These are phyloP conservation scores for Sarcophaga rosellei DNA, from an alignment of 2,888 invertebrate genomes.

Conservation along the genomic window DNA sequence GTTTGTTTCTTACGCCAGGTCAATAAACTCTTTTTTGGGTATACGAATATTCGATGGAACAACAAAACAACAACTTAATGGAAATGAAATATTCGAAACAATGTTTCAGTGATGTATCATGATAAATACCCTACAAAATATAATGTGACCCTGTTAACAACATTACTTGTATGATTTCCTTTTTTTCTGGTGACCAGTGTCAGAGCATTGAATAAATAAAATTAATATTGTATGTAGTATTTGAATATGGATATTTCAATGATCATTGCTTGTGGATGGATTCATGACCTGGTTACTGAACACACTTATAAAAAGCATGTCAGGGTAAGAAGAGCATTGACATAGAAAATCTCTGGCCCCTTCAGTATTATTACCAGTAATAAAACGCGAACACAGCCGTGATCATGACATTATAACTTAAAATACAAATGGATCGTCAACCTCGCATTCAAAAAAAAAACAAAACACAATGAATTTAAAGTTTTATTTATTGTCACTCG, in stretches of 20 bases:
- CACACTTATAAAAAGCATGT: slow-evolving; percentile 12
- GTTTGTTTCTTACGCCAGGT: slow-evolving; percentile 44
- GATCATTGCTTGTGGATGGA: too few relatives aligned
- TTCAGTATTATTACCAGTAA: slow-evolving; percentile 15
- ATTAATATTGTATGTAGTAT: too few relatives aligned
- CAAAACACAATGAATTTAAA: background rate
- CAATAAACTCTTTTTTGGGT: slow-evolving; percentile 33
- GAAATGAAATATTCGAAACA: slow-evolving; percentile 2
- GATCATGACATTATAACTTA: slow-evolving; percentile 43
- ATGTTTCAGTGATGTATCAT: slow-evolving; percentile 36
- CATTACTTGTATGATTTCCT: slow-evolving; percentile 77
- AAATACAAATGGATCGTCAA: slow-evolving; percentile 42
- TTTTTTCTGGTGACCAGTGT: slow-evolving; percentile 64
- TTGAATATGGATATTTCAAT: too few relatives aligned
- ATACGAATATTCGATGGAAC: too few relatives aligned
- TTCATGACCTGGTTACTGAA: too few relatives aligned
- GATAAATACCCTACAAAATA: slow-evolving; percentile 8
- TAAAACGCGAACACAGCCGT: slow-evolving; percentile 46
- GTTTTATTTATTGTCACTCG: too few relatives aligned
- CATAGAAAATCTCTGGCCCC: slow-evolving; percentile 5
- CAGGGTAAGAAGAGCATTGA: slow-evolving; percentile 61
- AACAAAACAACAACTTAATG: background rate
- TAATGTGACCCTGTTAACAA: slow-evolving; percentile 74
- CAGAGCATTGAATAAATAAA: slow-evolving; percentile 3
- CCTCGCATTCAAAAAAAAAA: background rate